These are phyloP conservation scores for Varanus komodoensis DNA, from an alignment of 2,113 vertebrate genomes.

Conservation along the genomic window DNA sequence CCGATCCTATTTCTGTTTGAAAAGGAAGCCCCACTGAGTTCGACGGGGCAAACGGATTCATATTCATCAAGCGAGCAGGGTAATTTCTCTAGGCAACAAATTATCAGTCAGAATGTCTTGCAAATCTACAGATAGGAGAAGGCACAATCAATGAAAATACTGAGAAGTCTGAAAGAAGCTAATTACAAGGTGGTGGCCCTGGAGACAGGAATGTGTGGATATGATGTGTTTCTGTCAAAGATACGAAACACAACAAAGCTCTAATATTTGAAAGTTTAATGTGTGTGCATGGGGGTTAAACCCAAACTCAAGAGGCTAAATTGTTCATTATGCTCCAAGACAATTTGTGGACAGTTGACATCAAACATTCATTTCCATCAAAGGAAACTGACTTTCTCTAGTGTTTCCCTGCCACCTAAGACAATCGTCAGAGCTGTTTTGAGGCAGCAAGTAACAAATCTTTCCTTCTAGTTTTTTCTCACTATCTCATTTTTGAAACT, in stretches of 20 bases:
- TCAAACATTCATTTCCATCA: constrained; percentile 30
- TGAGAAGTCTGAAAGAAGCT: constrained; percentile 33
- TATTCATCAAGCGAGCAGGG: constrained; percentile 29
- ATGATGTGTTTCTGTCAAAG: constrained; percentile 5
- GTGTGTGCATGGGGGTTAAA: neutral
- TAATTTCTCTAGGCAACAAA: constrained; percentile 62
- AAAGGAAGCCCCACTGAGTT: neutral
- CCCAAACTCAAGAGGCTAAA: constrained; percentile 8
- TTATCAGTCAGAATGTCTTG: constrained; percentile 49
- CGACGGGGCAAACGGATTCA: constrained; percentile 3
- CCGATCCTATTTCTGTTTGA: neutral
- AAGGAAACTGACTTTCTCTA: neutral
- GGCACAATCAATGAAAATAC: constrained; percentile 19
- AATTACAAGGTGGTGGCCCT: constrained; percentile 28
- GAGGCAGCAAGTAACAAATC: neutral
- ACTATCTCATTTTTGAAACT: too few relatives aligned
- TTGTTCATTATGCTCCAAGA: constrained; percentile 11
- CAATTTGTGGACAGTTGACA: neutral
- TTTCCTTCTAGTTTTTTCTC: too few relatives aligned
- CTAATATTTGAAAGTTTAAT: constrained; percentile 3
- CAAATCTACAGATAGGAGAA: constrained; percentile 51
- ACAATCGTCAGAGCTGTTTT: neutral
- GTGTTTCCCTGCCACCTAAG: neutral
- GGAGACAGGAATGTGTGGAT: constrained; percentile 8
- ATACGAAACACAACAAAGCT: constrained; percentile 31